Percentiles rank a stretch among this genome's conserved stretches.
Conservation (phyloP, 1,140 invertebrate species). For the Lucilia cuprina region DNA sequence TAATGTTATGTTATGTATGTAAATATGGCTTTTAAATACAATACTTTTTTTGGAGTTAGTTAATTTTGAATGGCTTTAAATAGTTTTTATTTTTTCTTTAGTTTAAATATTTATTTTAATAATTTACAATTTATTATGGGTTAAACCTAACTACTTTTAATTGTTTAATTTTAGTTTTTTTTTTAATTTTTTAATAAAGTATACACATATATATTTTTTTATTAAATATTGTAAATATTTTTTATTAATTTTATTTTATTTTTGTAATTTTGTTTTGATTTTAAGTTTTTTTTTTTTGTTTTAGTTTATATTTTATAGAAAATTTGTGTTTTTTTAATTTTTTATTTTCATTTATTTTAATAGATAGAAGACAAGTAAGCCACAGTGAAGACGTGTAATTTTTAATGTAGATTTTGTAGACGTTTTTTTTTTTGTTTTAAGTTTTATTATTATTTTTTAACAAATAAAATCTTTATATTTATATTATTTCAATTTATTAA, state of each 20-base stretch:
- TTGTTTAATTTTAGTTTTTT: too few species aligned
- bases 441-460: neutral
- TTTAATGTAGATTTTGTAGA: neutral
- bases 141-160: constrained; percentile 12
- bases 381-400: constrained; percentile 10
- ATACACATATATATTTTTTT: neutral
- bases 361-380: neutral
- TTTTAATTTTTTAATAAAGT: too few species aligned
- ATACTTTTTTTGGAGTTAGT: neutral
- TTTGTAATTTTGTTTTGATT: neutral
- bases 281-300: neutral
- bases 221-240: neutral
- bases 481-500: neutral
- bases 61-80: neutral
- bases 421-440: neutral
- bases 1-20: neutral
- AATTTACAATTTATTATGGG: constrained; percentile 9
- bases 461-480: neutral
- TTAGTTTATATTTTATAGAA: neutral
- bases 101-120: neutral
- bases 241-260: neutral
- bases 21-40: neutral
- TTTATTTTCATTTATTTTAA: neutral
- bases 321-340: neutral
- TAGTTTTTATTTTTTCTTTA: neutral